phyloP scores from a whole-genome alignment of 2,888 invertebrate genomes.

The Salpingus planirostris region DNA sequence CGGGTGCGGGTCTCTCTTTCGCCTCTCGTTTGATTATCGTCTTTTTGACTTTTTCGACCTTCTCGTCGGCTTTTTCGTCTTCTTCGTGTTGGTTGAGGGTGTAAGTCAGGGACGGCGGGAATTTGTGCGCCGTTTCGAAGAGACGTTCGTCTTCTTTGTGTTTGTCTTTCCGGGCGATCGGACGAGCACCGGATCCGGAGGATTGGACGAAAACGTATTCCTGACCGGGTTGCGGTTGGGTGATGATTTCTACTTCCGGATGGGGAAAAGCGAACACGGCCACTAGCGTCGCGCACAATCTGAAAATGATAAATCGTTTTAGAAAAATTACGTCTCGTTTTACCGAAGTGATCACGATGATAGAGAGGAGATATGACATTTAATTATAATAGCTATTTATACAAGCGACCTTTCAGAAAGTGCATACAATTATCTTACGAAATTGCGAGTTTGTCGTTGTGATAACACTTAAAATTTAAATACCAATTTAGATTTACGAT shows the following conservation, averaged over 20 bases:
- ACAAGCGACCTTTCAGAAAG: too few relatives aligned
- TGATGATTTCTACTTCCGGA: conserved; percentile 22
- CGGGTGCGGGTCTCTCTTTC: conserved; percentile 30
- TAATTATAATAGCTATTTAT: too few relatives aligned
- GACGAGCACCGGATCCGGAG: conserved; percentile 32
- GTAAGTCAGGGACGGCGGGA: conserved; percentile 45
- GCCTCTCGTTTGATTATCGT: conserved; percentile 28
- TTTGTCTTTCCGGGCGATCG: conserved; percentile 35
- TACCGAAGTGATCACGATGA: too few relatives aligned
- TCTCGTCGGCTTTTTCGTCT: conserved; percentile 29
- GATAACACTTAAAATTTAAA: too few relatives aligned
- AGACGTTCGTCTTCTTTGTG: conserved; percentile 27
- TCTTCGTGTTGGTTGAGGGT: conserved; percentile 33
- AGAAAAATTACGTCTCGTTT: too few relatives aligned
- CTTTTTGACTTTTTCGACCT: conserved; percentile 14
- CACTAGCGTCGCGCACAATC: neutral
- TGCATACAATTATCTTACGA: too few relatives aligned
- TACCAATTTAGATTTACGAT: too few relatives aligned
- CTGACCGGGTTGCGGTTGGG: conserved; percentile 55
- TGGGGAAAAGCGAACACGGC: neutral
- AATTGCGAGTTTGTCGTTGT: too few relatives aligned
- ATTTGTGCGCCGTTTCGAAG: conserved; percentile 67
- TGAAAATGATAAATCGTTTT: conserved; percentile 3
- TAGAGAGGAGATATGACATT: too few relatives aligned
- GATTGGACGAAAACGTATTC: conserved; percentile 57